A percentile compares a stretch with the other conserved stretches of the same genome.
Evolutionary conservation across 2,797 vertebrate species (phyloP).

Genomic region (Enteromius paludinosus): DNA sequence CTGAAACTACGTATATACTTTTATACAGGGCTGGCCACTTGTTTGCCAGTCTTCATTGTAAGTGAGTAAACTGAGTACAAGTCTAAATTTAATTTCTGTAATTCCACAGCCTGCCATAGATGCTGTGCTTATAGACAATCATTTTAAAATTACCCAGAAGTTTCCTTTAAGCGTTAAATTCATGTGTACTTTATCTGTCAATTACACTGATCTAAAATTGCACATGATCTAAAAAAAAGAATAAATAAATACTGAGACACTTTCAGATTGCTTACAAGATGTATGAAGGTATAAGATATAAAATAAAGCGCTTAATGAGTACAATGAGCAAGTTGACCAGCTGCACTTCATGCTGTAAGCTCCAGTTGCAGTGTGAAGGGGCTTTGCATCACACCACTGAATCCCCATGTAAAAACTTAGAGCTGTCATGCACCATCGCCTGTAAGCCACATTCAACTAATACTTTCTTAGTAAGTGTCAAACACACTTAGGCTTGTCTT

Average conservation of each 20-base stretch:
- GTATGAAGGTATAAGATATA: neutral
- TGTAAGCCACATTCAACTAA: constrained; percentile 67
- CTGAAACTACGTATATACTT: neutral
- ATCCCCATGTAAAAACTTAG: constrained; percentile 85
- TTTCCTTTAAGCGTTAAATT: constrained; percentile 4
- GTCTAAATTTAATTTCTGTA: neutral
- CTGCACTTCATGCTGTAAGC: constrained; percentile 44
- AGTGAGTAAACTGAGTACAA: neutral
- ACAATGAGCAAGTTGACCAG: constrained; percentile 31
- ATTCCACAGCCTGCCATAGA: neutral
- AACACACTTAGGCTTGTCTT: constrained; percentile 58
- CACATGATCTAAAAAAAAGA: neutral
- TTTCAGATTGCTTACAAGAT: neutral
- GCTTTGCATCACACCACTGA: constrained; percentile 90
- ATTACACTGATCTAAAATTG: neutral
- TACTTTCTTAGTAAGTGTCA: constrained; percentile 60
- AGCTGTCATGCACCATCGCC: constrained; percentile 75
- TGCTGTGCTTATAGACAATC: neutral
- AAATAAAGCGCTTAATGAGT: constrained; percentile 9
- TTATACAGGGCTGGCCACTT: neutral
- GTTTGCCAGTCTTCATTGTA: neutral
- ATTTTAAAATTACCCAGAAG: constrained; percentile 15
- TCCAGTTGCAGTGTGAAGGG: constrained; percentile 76
- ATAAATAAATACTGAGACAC: neutral
- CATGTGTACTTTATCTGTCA: constrained; percentile 21